A percentile compares a stretch with the other conserved stretches of the same genome.
Conservation (phyloP, 2,888 invertebrate species). For the Minunthozetes semirufus region DNA sequence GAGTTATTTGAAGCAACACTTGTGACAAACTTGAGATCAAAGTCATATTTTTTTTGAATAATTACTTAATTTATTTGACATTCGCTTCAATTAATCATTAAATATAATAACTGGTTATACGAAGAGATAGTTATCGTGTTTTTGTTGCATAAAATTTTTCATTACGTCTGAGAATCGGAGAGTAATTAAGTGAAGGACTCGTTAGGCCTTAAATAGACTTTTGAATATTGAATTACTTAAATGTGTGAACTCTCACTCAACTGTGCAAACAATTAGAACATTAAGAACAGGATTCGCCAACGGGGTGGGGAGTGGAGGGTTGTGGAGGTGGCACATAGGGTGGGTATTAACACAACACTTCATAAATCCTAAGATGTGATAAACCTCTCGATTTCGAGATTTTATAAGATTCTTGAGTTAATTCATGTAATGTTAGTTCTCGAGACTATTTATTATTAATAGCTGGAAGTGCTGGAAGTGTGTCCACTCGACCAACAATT, state of each 20-base stretch:
- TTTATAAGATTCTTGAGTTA: too few species aligned
- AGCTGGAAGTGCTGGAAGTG: too few species aligned
- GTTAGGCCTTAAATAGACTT: not conserved
- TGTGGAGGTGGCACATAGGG: too few species aligned
- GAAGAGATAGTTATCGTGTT: not conserved
- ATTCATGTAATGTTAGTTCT: too few species aligned
- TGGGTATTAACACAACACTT: too few species aligned
- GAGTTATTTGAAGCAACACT: too few species aligned
- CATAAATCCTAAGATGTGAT: not conserved
- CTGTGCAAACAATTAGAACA: not conserved
- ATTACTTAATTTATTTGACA: not conserved
- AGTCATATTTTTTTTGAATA: not conserved
- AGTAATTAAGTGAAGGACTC: not conserved
- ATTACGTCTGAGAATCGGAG: not conserved
- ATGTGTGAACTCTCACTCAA: slow-evolving; percentile 12
- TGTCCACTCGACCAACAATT: too few species aligned
- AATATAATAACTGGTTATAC: not conserved
- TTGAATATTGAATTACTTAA: not conserved
- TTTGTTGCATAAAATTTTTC: not conserved
- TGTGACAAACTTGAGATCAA: too few species aligned
- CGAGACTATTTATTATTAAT: too few species aligned
- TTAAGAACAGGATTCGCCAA: not conserved
- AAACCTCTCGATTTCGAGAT: too few species aligned
- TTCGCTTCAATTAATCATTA: not conserved
- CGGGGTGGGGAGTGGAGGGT: too few species aligned